Evolutionary conservation across 1,140 invertebrate genomes (phyloP).

Genomic region (Hyphantria cunea): DNA sequence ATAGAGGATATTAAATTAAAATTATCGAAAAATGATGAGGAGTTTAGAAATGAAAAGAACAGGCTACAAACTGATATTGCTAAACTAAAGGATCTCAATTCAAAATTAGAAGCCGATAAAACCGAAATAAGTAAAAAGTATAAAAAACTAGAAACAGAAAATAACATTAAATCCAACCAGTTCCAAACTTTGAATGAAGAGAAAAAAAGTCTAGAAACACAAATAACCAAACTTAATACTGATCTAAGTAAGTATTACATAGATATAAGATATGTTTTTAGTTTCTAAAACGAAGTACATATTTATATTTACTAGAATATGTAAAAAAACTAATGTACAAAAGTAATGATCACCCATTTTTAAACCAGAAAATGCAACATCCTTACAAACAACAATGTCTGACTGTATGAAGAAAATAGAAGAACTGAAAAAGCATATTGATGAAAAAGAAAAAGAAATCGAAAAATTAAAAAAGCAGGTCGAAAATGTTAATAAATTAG

Average conservation of each 20-base stretch:
- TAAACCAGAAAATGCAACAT: slow-evolving; percentile 67
- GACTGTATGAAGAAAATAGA: slow-evolving; percentile 82
- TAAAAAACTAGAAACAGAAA: slow-evolving; percentile 75
- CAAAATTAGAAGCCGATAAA: slow-evolving; percentile 76
- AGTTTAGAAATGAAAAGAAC: slow-evolving; percentile 80
- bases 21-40: slow-evolving; percentile 73
- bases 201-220: slow-evolving; percentile 83
- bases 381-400: slow-evolving; percentile 79
- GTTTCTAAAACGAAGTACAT: not conserved
- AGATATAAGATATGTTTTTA: not conserved
- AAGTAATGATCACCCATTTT: not conserved
- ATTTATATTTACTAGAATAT: not conserved
- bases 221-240: slow-evolving; percentile 81
- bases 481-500: slow-evolving; percentile 71
- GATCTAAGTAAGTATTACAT: slow-evolving; percentile 75
- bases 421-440: slow-evolving; percentile 81
- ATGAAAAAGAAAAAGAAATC: slow-evolving; percentile 82
- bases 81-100: slow-evolving; percentile 75
- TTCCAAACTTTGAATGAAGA: slow-evolving; percentile 77
- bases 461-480: slow-evolving; percentile 83
- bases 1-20: slow-evolving; percentile 79
- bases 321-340: not conserved
- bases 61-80: slow-evolving; percentile 80
- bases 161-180: slow-evolving; percentile 50
- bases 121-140: slow-evolving; percentile 75